A percentile compares a stretch with the other conserved stretches of the same genome.
Conservation (phyloP, 2,797 vertebrate species). For the Neomorphus geoffroyi region DNA sequence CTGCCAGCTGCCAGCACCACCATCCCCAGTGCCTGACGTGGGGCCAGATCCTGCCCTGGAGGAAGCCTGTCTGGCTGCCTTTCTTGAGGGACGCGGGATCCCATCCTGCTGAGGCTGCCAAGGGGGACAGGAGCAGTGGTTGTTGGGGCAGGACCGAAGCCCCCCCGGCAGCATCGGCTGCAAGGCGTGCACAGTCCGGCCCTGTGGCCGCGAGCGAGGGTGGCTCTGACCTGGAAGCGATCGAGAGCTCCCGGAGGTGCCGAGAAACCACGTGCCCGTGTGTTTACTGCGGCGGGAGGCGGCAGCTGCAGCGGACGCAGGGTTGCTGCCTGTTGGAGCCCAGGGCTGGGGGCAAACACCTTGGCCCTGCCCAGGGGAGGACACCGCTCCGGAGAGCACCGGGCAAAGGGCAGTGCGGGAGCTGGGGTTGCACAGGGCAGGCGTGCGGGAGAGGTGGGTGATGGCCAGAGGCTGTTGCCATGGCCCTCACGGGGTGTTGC, state of each 20-base stretch:
- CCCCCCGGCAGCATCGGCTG: fast-evolving
- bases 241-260: slow-evolving; percentile 33
- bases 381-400: neutral
- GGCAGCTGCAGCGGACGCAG: neutral
- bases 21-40: neutral
- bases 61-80: neutral
- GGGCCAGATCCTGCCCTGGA: neutral
- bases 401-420: neutral
- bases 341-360: fast-evolving
- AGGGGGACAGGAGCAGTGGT: neutral
- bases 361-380: neutral
- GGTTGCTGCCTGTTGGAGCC: neutral
- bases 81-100: fast-evolving
- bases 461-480: neutral
- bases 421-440: neutral
- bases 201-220: neutral
- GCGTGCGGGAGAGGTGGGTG: fast-evolving
- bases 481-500: neutral
- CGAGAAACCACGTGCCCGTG: slow-evolving; percentile 31
- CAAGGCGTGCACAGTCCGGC: neutral
- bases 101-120: fast-evolving
- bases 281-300: slow-evolving; percentile 23
- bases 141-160: neutral
- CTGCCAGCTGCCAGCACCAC: neutral
- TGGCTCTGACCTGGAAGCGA: slow-evolving; percentile 53